phyloP scores from a whole-genome alignment of 2,113 vertebrate genomes.

The Myotis yumanensis region DNA sequence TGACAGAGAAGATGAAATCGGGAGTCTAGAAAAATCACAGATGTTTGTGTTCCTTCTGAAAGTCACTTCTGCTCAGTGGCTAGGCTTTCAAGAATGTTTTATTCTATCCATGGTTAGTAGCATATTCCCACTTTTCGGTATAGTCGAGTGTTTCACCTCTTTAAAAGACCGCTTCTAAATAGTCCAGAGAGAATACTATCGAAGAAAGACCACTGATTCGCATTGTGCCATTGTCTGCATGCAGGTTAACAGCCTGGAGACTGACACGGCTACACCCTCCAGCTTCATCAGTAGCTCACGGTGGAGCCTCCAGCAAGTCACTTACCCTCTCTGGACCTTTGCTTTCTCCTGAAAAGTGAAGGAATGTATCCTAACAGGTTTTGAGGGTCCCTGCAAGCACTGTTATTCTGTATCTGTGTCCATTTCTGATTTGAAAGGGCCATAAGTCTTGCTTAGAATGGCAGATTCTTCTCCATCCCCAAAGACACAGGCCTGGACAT shows the following conservation, averaged over 20 bases:
- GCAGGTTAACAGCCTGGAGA: background rate
- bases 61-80: background rate
- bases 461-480: slow-evolving; percentile 14
- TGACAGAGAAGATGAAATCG: background rate
- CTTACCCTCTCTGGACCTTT: background rate
- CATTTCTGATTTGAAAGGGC: slow-evolving; percentile 5
- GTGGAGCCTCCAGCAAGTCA: background rate
- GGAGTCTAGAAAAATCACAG: background rate
- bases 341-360: background rate
- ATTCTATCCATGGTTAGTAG: background rate
- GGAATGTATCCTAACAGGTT: background rate
- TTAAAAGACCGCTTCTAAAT: background rate
- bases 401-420: background rate
- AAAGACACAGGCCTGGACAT: background rate
- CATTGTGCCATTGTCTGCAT: background rate
- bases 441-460: background rate
- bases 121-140: background rate
- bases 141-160: background rate
- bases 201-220: background rate
- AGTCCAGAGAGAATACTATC: background rate
- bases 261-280: background rate
- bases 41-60: background rate
- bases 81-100: background rate
- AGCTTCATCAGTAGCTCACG: background rate
- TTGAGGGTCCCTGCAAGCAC: background rate